Evolutionary conservation across 2,888 invertebrate genomes (phyloP).

Genomic region (Folsomia manolachei): DNA sequence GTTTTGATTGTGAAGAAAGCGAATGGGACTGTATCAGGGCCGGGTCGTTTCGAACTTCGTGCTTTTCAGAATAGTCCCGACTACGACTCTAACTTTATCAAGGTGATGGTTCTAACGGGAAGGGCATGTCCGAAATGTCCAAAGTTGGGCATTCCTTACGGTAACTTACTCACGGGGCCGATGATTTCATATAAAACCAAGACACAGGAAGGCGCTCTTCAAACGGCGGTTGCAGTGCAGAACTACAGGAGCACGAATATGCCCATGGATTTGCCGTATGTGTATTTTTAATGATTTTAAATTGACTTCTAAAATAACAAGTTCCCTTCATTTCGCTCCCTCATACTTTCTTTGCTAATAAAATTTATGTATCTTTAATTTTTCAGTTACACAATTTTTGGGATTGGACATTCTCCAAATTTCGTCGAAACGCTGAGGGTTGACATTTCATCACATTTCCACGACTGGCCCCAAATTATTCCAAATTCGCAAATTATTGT

Average conservation of each 20-base stretch:
- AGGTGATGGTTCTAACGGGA: conserved; percentile 88
- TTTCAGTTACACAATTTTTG: conserved; percentile 95
- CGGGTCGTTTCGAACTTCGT: conserved; percentile 61
- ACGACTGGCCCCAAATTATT: conserved; percentile 86
- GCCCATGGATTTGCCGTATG: conserved; percentile 85
- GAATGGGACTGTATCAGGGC: conserved; percentile 37
- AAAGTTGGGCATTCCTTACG: conserved; percentile 54
- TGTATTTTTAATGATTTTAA: too few relatives aligned
- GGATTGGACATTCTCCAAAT: conserved; percentile 93
- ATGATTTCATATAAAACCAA: conserved; percentile 80
- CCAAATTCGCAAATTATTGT: conserved; percentile 97
- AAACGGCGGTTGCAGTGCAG: conserved; percentile 80
- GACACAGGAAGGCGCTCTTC: conserved; percentile 76
- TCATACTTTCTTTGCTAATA: too few relatives aligned
- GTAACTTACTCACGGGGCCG: conserved; percentile 86
- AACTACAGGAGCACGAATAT: conserved; percentile 88
- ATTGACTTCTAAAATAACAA: too few relatives aligned
- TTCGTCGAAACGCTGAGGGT: conserved; percentile 88
- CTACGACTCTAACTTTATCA: conserved; percentile 93
- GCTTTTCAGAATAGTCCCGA: conserved; percentile 84
- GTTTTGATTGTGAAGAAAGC: conserved; percentile 68
- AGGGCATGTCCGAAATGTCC: conserved; percentile 52
- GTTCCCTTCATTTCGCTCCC: too few relatives aligned
- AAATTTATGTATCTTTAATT: too few relatives aligned
- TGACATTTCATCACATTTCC: conserved; percentile 57